Base-by-base conservation (phyloP, 2,888 invertebrate genomes). In the Agrotis puta region DNA sequence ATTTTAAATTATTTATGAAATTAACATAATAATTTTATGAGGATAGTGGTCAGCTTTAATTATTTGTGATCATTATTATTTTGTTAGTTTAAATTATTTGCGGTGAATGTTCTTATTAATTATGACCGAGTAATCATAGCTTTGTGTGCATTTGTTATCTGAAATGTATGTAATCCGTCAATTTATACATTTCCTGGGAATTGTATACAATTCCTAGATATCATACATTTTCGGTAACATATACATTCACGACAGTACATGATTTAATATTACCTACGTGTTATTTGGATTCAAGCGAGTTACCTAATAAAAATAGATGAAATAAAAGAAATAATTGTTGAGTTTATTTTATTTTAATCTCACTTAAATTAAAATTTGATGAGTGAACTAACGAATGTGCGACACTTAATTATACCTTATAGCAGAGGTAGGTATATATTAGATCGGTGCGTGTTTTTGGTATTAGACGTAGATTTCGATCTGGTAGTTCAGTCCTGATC, bases 401-500 rank as follows among this genome's bases (percentile, higher is more conserved):
- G 39, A 67, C 39, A 47, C 47, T 45, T 53, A 62, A 45, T 58
- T 70, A 47, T 18, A 64, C 14, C 6, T 58, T 18, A 47, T 43
- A 53, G 33, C 11, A 64, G 3, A 64, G 14, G 48, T 54, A 64
- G 14, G 48, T 54, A 61, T 45, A 61, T 56, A 43, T 20, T 47
- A 27, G 24, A 9, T 65, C 14, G 2, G 43, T 20, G 63, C 64
- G 57, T 22, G 24, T 14, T 70, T 71, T 73, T 54, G 45, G 59
- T n/a, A 39, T 89, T 93, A 95, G 1, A 89, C 88, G 81, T 95
- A 96, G 56, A 95, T 20, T 86, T 96, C 96, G 13, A 96, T 56
- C 83, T 96, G 95, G 81, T 92, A 96, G 88, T 96, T 95, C 61
- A 96, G 90, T 0, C 95, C 95, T 4, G 93, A 92, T 39, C 95